Evolutionary conservation across 1,140 invertebrate species (phyloP), one percentile per base, ranked within the genome.

Genomic region (Diabrotica undecimpunctata): DNA sequence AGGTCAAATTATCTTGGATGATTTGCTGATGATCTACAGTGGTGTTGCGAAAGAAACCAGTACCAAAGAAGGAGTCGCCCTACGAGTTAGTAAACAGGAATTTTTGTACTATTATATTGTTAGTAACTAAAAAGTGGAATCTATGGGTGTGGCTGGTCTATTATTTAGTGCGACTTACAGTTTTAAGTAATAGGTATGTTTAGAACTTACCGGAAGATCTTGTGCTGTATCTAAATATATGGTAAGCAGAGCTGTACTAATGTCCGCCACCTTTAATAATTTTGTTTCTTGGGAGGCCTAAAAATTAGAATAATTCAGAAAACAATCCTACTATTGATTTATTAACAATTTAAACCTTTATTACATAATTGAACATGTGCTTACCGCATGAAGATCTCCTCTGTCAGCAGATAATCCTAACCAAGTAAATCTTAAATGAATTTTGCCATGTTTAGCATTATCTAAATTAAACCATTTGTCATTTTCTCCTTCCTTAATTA

Each of bases 381-480:
- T 63, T 70, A 73, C 89, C 61, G 85, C 82, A 77, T 89, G 85
- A 0, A 96, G 79, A 74, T 91, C 88, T 41, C 79, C 74, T 7
- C 85, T 74, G 77, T 91, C 85, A 37, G 86, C 83, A 10, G 88
- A 87, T 36, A 97, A 81, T 63, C 88, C 86, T 61, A 96, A 83
- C 95, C 95, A 98, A 5, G 87, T 88, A 37, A 95, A 81, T 64
- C 91, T 86, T 52, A 97, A 75, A 77, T 96, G 92, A 6, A 97
- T 83, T 81, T 92, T 88, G 41, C 96, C 96, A 75, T 93, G 92
- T 79, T 95, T 95, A 7, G 91, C 93, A 78, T 95, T 89, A 77
- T 97, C 93, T 66, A 98, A 81, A 0, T 90, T 89, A 60, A 96
- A 83, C 94, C 95, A 97, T 91, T 95, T 75, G 6, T 89, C 88